Percentiles rank a stretch among this genome's conserved stretches.
These are phyloP conservation scores for Diplodus puntazzo DNA, from an alignment of 2,797 vertebrate species.

Conservation along the genomic window DNA sequence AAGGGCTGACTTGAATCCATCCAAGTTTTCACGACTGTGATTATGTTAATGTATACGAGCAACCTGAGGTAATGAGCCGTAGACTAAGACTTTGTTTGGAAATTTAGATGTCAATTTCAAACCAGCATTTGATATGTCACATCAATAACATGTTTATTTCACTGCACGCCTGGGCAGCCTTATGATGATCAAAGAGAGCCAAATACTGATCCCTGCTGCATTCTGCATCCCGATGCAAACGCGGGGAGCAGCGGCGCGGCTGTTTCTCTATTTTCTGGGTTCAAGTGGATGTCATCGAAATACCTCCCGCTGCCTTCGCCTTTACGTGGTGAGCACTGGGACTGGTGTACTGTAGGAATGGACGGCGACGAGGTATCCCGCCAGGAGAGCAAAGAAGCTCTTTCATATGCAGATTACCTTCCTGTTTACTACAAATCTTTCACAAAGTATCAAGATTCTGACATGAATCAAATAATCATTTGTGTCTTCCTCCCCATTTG, in stretches of 20 bases:
- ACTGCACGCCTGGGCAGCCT: conserved; percentile 26
- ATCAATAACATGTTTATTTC: conserved; percentile 54
- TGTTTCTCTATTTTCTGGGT: conserved; percentile 48
- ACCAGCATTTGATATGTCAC: conserved; percentile 56
- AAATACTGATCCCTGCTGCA: conserved; percentile 49
- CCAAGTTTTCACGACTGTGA: conserved; percentile 18
- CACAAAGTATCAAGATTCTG: conserved; percentile 49
- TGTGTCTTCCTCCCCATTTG: conserved; percentile 10
- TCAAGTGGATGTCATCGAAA: conserved; percentile 53
- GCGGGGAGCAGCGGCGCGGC: conserved; percentile 18
- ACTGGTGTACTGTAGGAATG: conserved; percentile 26
- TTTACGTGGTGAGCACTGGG: conserved; percentile 26
- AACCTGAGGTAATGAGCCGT: conserved; percentile 44
- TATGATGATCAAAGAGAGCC: conserved; percentile 66
- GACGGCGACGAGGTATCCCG: conserved; percentile 51
- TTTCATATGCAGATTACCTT: conserved; percentile 74
- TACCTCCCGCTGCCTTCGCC: conserved; percentile 31
- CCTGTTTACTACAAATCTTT: conserved; percentile 62
- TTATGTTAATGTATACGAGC: conserved; percentile 55
- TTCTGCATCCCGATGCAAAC: conserved; percentile 36
- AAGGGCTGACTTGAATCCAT: background rate
- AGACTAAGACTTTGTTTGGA: conserved; percentile 8
- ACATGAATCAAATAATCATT: conserved; percentile 49
- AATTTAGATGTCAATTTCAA: conserved; percentile 57
- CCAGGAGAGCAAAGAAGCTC: conserved; percentile 16